Percentiles rank a stretch among this genome's conserved stretches.
Evolutionary conservation across 2,113 vertebrate genomes (phyloP).

Genomic region (Murina feae): DNA sequence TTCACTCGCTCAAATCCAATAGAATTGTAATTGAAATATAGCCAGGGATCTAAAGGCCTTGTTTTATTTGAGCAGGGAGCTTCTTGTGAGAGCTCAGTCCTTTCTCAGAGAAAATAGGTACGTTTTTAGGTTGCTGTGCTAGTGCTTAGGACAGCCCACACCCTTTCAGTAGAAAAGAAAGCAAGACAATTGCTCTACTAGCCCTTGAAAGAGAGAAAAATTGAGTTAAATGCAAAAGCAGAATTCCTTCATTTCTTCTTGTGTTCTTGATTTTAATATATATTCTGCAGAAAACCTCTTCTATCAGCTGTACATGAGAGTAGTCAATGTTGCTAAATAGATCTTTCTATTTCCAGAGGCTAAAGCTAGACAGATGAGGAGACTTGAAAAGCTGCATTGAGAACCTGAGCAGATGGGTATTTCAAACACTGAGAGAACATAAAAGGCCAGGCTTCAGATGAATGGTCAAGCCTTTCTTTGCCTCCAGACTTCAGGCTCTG

Average conservation of each 20-base stretch:
- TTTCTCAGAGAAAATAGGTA: not conserved
- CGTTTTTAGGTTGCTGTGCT: not conserved
- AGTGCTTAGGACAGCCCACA: not conserved
- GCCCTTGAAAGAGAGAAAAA: not conserved
- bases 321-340: not conserved
- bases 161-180: not conserved
- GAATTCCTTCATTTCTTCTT: not conserved
- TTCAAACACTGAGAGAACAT: not conserved
- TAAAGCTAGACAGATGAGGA: not conserved
- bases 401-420: not conserved
- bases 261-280: not conserved
- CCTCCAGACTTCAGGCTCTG: not conserved
- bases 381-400: not conserved
- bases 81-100: not conserved
- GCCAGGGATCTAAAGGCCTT: not conserved
- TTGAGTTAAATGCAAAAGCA: not conserved
- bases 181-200: not conserved
- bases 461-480: not conserved
- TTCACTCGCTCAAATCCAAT: not conserved
- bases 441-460: not conserved
- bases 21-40: conserved; percentile 10
- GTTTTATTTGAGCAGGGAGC: not conserved
- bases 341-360: not conserved
- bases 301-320: not conserved
- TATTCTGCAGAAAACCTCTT: not conserved